A percentile compares a stretch with the other conserved stretches of the same genome.
These are phyloP conservation scores for Heterodera schachtii DNA, from an alignment of 1,140 invertebrate genomes.

Conservation along the genomic window DNA sequence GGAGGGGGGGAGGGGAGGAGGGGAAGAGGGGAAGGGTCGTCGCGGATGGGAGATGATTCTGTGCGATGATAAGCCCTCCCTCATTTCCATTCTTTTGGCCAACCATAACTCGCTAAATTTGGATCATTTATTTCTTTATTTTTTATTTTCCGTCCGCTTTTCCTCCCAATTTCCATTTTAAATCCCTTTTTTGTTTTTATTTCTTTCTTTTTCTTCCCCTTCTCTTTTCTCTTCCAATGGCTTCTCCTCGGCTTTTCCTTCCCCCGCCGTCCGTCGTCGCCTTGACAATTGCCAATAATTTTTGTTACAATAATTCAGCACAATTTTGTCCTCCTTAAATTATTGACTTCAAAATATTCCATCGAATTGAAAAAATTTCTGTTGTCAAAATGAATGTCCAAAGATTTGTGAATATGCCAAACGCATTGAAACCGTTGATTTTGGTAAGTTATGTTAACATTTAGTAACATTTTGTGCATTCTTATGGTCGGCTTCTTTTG, in stretches of 20 bases:
- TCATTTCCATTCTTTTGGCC: background rate
- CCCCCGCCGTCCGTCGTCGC: background rate
- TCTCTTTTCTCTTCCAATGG: background rate
- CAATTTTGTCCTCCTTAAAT: background rate
- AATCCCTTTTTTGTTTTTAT: no score
- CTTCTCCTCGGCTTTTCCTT: background rate
- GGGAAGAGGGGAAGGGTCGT: background rate
- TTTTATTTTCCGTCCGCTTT: background rate
- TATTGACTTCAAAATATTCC: background rate
- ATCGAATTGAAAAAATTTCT: background rate
- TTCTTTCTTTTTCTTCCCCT: no score
- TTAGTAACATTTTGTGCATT: background rate
- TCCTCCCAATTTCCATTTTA: background rate
- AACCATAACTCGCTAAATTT: background rate
- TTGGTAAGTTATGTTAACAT: slow-evolving; percentile 29
- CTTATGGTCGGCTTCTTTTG: background rate
- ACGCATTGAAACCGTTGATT: slow-evolving; percentile 35
- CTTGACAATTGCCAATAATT: slow-evolving; percentile 6
- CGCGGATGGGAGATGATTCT: background rate
- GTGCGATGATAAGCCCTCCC: background rate
- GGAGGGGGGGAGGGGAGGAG: background rate
- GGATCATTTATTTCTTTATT: background rate
- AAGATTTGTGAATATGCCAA: slow-evolving; percentile 34
- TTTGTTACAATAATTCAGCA: background rate
- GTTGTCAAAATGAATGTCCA: slow-evolving; percentile 32